A percentile compares a stretch with the other conserved stretches of the same genome.
phyloP scores from a whole-genome alignment of 2,888 invertebrate species.

The Agrochola lota region DNA sequence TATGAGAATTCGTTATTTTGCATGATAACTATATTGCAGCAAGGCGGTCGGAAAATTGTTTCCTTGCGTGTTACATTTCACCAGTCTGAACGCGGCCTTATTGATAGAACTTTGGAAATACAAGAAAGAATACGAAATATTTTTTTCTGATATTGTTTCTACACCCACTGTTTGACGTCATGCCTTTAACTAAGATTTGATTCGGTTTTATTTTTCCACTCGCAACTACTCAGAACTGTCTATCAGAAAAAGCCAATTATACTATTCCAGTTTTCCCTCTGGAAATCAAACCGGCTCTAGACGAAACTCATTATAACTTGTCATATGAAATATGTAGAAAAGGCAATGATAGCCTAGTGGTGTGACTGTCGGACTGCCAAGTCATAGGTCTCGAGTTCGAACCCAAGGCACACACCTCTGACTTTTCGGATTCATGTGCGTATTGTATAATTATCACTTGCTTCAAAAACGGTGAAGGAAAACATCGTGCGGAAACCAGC shows the following conservation, averaged over 20 bases:
- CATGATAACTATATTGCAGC: not conserved
- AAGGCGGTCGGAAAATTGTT: not conserved
- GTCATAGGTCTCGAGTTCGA: no score
- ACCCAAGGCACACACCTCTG: no score
- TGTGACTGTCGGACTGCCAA: no score
- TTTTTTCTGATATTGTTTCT: slow-evolving; percentile 11
- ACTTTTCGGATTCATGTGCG: no score
- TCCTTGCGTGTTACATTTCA: not conserved
- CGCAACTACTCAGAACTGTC: slow-evolving; percentile 1
- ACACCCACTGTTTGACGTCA: slow-evolving; percentile 2
- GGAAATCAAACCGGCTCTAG: slow-evolving; percentile 36
- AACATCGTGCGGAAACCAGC: no score
- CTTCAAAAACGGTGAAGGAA: no score
- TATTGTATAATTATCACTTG: no score
- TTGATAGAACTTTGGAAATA: not conserved
- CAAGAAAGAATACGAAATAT: not conserved
- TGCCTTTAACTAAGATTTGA: not conserved
- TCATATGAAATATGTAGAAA: not conserved
- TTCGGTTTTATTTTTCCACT: slow-evolving; percentile 19
- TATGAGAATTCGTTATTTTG: not conserved
- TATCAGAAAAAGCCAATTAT: slow-evolving; percentile 27
- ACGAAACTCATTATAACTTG: slow-evolving; percentile 34
- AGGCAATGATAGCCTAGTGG: no score
- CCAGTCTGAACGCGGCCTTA: not conserved
- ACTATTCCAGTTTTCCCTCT: slow-evolving; percentile 25